phyloP scores from a whole-genome alignment of 2,888 invertebrate species.

The Elmis aenea region DNA sequence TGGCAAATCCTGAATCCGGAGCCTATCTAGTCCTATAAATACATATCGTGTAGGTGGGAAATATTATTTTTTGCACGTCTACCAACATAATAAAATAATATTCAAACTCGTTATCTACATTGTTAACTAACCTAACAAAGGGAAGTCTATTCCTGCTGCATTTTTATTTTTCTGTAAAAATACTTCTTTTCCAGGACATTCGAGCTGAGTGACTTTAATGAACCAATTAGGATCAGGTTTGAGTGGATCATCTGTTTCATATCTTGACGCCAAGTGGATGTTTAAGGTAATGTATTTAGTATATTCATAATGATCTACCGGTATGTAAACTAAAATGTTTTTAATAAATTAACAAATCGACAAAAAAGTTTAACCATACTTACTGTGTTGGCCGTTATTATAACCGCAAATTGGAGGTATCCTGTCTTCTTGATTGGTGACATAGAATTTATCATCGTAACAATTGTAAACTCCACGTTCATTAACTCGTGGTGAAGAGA shows the following conservation, averaged over 20 bases:
- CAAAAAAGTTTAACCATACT: too few species aligned
- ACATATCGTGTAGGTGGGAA: too few species aligned
- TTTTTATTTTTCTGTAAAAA: slow-evolving; percentile 17
- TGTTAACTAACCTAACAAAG: slow-evolving; percentile 20
- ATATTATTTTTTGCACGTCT: too few species aligned
- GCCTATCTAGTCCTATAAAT: too few species aligned
- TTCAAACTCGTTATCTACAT: not conserved
- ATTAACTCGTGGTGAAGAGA: slow-evolving; percentile 48
- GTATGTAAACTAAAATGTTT: slow-evolving; percentile 44
- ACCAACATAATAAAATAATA: too few species aligned
- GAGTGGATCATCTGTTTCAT: not conserved
- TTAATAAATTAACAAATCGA: slow-evolving; percentile 36
- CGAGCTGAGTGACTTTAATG: slow-evolving; percentile 49
- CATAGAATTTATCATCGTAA: slow-evolving; percentile 52
- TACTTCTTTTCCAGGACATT: slow-evolving; percentile 34
- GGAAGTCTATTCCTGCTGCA: slow-evolving; percentile 17
- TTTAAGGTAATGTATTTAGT: slow-evolving; percentile 28
- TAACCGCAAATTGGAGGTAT: slow-evolving; percentile 55
- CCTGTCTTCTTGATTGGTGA: slow-evolving; percentile 46
- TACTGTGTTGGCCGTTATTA: slow-evolving; percentile 57
- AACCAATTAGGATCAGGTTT: slow-evolving; percentile 47
- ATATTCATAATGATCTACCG: slow-evolving; percentile 36
- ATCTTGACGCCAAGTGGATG: slow-evolving; percentile 17
- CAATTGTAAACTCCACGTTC: slow-evolving; percentile 40
- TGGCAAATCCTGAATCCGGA: too few species aligned